Evolutionary conservation across 1,140 invertebrate species (phyloP).

Genomic region (Drosophila teissieri): DNA sequence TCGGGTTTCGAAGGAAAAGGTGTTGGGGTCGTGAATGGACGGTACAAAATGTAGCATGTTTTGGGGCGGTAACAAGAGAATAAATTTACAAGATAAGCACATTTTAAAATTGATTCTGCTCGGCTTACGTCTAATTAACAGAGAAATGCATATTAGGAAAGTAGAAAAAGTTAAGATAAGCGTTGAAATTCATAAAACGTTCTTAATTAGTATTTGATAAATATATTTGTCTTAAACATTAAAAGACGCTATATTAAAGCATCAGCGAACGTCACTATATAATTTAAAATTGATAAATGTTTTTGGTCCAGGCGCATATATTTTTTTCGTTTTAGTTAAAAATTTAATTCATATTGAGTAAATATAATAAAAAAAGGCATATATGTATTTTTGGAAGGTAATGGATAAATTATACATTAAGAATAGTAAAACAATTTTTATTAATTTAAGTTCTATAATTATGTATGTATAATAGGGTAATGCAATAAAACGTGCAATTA

Average conservation of each 20-base stretch:
- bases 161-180: conserved; percentile 51
- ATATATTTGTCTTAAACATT: conserved; percentile 20
- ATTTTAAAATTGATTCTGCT: conserved; percentile 48
- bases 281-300: conserved; percentile 10
- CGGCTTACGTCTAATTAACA: conserved; percentile 47
- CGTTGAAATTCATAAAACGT: conserved; percentile 15
- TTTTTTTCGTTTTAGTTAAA: conserved; percentile 7
- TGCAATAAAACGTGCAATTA: conserved; percentile 36
- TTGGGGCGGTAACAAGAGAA: conserved; percentile 70
- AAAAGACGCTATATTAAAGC: conserved; percentile 17
- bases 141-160: conserved; percentile 53
- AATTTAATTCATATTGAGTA: background rate
- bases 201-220: conserved; percentile 22
- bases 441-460: conserved; percentile 1
- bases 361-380: conserved; percentile 9
- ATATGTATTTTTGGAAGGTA: conserved; percentile 5
- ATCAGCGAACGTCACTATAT: conserved; percentile 4
- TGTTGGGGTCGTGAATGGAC: conserved; percentile 43
- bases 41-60: conserved; percentile 68
- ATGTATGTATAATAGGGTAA: conserved; percentile 1
- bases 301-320: conserved; percentile 18
- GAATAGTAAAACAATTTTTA: conserved; percentile 3
- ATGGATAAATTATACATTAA: background rate
- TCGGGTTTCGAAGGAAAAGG: conserved; percentile 15
- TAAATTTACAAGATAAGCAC: conserved; percentile 74